Evolutionary conservation across 2,797 vertebrate species (phyloP).

Genomic region (Parotocinclus haroldoi): DNA sequence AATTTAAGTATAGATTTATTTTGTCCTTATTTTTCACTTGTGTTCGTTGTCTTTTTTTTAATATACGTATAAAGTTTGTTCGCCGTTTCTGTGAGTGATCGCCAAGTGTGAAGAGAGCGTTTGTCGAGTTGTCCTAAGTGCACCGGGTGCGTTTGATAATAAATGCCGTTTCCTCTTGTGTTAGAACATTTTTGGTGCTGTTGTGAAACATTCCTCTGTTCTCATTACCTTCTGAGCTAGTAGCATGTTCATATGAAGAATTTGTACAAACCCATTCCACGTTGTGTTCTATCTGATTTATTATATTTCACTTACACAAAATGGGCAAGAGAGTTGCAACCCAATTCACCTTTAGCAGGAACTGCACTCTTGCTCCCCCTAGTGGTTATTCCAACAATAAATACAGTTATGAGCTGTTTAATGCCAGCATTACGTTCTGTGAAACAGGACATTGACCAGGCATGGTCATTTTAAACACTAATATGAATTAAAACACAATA

Average conservation of each 20-base stretch:
- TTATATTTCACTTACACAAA: too few relatives aligned
- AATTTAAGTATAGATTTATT: slow-evolving; percentile 52
- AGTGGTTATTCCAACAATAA: slow-evolving; percentile 41
- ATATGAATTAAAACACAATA: too few relatives aligned
- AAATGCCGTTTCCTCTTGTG: slow-evolving; percentile 6
- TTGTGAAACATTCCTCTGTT: too few relatives aligned
- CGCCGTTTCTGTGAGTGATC: slow-evolving; percentile 36
- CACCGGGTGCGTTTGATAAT: slow-evolving; percentile 57
- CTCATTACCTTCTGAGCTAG: too few relatives aligned
- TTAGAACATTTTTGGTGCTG: too few relatives aligned
- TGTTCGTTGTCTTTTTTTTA: slow-evolving; percentile 43
- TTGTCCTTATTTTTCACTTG: slow-evolving; percentile 41
- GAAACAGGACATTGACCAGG: too few relatives aligned
- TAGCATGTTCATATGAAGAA: slow-evolving; percentile 20
- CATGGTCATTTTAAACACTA: too few relatives aligned
- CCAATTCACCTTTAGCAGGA: too few relatives aligned
- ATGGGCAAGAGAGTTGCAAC: too few relatives aligned
- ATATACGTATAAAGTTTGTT: slow-evolving; percentile 33
- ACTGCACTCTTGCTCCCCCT: slow-evolving; percentile 36
- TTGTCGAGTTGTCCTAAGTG: slow-evolving; percentile 37
- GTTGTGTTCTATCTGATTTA: slow-evolving; percentile 37
- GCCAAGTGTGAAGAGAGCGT: slow-evolving; percentile 21
- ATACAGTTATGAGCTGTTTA: too few relatives aligned
- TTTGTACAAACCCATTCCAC: slow-evolving; percentile 22
- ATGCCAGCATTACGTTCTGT: too few relatives aligned